Conservation (phyloP, 2,113 vertebrate species). For the Cottus gobio region DNA sequence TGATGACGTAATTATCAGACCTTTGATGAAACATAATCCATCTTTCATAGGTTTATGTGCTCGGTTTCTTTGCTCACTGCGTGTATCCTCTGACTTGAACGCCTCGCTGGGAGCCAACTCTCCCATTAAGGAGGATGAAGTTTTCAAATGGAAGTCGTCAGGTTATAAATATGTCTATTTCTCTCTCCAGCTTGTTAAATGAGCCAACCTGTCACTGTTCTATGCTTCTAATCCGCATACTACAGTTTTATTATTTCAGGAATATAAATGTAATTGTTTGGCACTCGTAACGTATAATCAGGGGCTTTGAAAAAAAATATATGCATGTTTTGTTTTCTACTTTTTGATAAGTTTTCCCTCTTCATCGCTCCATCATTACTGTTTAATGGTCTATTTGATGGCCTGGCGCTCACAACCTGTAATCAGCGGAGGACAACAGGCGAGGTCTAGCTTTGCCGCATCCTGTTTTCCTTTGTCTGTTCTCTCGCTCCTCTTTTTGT, state of each 20-base stretch:
- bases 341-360: constrained; percentile 56
- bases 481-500: constrained; percentile 44
- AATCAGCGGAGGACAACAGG: constrained; percentile 57
- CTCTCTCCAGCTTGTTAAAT: constrained; percentile 4
- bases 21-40: background rate
- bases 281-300: constrained; percentile 51
- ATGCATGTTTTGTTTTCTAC: constrained; percentile 54
- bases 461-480: constrained; percentile 56
- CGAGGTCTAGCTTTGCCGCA: constrained; percentile 45
- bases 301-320: constrained; percentile 36
- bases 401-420: constrained; percentile 56
- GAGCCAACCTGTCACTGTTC: background rate
- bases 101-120: constrained; percentile 31
- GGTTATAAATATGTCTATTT: constrained; percentile 15
- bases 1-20: background rate
- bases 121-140: constrained; percentile 35
- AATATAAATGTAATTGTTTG: constrained; percentile 53
- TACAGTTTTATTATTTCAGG: constrained; percentile 52
- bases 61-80: background rate
- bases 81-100: background rate
- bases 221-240: constrained; percentile 1
- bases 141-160: constrained; percentile 13
- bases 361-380: constrained; percentile 55
- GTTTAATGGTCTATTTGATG: constrained; percentile 70
- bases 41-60: background rate